A percentile compares a stretch with the other conserved stretches of the same genome.
These are phyloP conservation scores for Hoplias malabaricus DNA, from an alignment of 2,113 vertebrate species.

Conservation along the genomic window DNA sequence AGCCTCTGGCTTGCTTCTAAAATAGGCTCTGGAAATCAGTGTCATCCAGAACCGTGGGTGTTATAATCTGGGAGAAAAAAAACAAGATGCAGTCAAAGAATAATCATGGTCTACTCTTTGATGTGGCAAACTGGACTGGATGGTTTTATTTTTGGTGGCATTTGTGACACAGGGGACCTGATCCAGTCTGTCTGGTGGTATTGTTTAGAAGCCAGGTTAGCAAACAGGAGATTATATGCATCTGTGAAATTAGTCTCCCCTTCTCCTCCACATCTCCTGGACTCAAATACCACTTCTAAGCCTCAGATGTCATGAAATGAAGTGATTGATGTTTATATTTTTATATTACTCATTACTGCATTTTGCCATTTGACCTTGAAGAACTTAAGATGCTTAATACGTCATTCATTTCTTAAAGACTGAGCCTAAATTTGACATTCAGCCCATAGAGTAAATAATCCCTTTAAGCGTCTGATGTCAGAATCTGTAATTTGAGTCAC, in stretches of 20 bases:
- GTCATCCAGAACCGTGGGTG: constrained; percentile 19
- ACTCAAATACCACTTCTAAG: neutral
- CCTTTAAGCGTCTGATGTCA: neutral
- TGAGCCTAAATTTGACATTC: neutral
- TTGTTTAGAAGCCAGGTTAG: neutral
- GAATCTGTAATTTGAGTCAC: neutral
- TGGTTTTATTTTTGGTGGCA: neutral
- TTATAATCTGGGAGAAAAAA: neutral
- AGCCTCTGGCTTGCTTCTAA: constrained; percentile 25
- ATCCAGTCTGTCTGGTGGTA: neutral
- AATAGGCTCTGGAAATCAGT: constrained; percentile 26
- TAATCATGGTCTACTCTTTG: constrained; percentile 4
- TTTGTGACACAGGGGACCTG: neutral
- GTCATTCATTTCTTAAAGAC: no score
- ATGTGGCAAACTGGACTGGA: neutral
- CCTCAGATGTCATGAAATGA: neutral
- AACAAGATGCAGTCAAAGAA: constrained; percentile 21
- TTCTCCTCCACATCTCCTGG: neutral
- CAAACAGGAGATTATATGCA: neutral
- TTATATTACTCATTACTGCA: neutral
- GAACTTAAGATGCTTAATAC: no score
- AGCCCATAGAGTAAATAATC: neutral
- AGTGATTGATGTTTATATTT: neutral
- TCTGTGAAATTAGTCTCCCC: neutral
- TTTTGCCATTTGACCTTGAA: neutral